Evolutionary conservation across 2,888 invertebrate species (phyloP), one percentile per base, ranked within the genome.

Genomic region (Caenorhabditis parvicauda): DNA sequence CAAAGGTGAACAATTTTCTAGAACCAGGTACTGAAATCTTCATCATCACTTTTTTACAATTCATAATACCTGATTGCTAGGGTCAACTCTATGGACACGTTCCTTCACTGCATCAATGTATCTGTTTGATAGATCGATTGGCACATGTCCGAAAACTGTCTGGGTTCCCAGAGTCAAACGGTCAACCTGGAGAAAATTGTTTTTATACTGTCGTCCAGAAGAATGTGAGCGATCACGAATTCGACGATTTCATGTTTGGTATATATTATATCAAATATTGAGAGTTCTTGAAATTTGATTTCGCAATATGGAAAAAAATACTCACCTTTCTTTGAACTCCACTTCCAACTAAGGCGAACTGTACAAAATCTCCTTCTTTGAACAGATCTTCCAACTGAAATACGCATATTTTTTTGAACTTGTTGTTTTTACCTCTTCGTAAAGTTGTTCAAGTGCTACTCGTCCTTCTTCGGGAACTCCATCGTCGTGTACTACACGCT

Each of bases 81-180:
- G 79, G 45, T 79, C 79, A 3, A 79, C 76, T 41, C 76, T 54
- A 45, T 76, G 71, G 45, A 79, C 69, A 41, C 77, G 54, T 54
- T 78, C 77, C 43, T 61, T 66, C 19, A 79, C 75, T 7, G 72
- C 76, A n/a, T 77, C 74, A 46, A 75, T 74, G 38, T 76, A 79
- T 47, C 66, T 54, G 14, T 49, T 50, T 1, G 74, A 75, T 5
- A 79, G 48, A 2, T 72, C 73, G 35, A 54, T 21, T 1, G 70
- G 61, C 28, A 80, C 77, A 46, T 76, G 74, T 21, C 64, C 68
- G 32, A 72, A 77, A 3, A 81, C 79, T 3, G 81, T 79, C 55
- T 81, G 81, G n/a, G 80, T 72, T 38, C 81, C 81, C 45, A 81
- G 61, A 5, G 79, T 80, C 27, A 81, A 45, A 4, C 81, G 73